phyloP scores from a whole-genome alignment of 53 echinoderm and acorn worm species.

The Mesocentrotus franciscanus region DNA sequence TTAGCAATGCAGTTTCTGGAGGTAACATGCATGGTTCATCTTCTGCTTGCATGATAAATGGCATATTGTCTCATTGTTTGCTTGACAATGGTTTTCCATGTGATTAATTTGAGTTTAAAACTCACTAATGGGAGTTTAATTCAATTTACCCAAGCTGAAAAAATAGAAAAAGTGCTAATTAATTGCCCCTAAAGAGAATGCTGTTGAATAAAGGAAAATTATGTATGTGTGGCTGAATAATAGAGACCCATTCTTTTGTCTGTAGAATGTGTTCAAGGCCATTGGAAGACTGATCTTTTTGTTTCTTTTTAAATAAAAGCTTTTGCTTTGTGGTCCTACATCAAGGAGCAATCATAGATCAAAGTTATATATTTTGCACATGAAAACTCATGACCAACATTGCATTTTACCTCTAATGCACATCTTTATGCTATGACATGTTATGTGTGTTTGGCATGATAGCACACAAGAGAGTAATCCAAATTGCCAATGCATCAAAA shows the following conservation, averaged over 20 bases:
- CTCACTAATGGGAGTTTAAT: too few relatives aligned
- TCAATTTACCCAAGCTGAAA: not conserved
- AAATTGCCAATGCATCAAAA: slow-evolving; percentile 35
- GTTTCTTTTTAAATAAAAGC: too few relatives aligned
- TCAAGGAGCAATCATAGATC: too few relatives aligned
- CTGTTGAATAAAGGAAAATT: not conserved
- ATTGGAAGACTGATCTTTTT: too few relatives aligned
- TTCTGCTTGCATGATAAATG: too few relatives aligned
- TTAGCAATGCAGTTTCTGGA: too few relatives aligned
- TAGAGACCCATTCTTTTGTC: not conserved
- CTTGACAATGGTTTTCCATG: too few relatives aligned
- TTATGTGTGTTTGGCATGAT: not conserved
- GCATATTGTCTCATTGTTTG: too few relatives aligned
- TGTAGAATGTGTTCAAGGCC: not conserved
- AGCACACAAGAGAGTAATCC: slow-evolving; percentile 22
- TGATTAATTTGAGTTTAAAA: too few relatives aligned
- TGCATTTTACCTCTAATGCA: not conserved
- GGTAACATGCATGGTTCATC: too few relatives aligned
- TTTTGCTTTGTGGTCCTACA: too few relatives aligned
- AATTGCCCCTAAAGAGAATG: not conserved
- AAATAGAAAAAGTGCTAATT: not conserved
- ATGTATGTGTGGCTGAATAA: not conserved
- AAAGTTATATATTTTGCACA: not conserved
- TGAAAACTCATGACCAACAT: not conserved
- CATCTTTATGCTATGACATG: not conserved